phyloP scores from a whole-genome alignment of 1,140 invertebrate genomes.

The Luehdorfia chinensis region DNA sequence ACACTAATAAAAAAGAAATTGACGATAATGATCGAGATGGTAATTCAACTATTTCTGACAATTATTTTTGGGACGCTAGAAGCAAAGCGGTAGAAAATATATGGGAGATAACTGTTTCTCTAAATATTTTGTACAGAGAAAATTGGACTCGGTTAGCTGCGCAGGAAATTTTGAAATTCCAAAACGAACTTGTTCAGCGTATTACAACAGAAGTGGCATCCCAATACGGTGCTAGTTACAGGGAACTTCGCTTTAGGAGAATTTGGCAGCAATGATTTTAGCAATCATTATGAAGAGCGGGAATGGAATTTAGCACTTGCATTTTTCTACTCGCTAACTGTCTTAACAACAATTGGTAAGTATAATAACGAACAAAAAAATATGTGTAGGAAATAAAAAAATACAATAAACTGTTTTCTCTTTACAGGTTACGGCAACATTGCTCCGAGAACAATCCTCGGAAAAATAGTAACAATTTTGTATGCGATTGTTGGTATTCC shows the following conservation, averaged over 20 bases:
- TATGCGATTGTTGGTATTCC: constrained; percentile 95
- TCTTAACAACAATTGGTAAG: constrained; percentile 97
- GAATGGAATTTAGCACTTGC: constrained; percentile 96
- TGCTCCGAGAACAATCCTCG: constrained; percentile 86
- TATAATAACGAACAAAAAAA: no score
- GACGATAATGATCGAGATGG: constrained; percentile 58
- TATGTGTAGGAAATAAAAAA: not conserved
- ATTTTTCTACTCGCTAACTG: constrained; percentile 97
- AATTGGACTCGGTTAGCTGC: constrained; percentile 90
- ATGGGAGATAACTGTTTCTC: constrained; percentile 95
- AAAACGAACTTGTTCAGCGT: constrained; percentile 89
- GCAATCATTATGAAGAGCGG: constrained; percentile 77
- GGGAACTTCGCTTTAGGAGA: constrained; percentile 74
- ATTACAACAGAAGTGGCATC: constrained; percentile 85
- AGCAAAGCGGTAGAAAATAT: constrained; percentile 90
- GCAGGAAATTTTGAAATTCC: constrained; percentile 78
- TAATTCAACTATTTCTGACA: constrained; percentile 68
- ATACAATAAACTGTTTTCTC: constrained; percentile 17
- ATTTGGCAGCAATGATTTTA: constrained; percentile 50
- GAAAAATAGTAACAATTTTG: constrained; percentile 91
- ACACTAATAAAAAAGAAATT: constrained; percentile 44
- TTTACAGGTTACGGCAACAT: constrained; percentile 92
- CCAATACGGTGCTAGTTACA: constrained; percentile 72
- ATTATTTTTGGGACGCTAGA: constrained; percentile 79
- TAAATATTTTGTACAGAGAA: constrained; percentile 96